Evolutionary conservation across 2,797 vertebrate genomes (phyloP), one percentile per base, ranked within the genome.

Genomic region (Synaphobranchus kaupii): DNA sequence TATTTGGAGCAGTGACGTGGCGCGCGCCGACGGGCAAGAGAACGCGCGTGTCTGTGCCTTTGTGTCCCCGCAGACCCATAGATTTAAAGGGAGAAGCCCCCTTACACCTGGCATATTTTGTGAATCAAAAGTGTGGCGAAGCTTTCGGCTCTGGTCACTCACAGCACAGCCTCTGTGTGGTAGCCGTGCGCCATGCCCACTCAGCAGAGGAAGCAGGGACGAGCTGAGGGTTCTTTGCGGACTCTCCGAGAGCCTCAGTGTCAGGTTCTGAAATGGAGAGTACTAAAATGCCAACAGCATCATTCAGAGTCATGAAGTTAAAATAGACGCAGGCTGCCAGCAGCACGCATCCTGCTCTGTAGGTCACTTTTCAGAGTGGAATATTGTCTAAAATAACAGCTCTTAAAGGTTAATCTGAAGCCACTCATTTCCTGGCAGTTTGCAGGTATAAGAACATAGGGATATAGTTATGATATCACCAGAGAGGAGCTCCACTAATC

Each of bases 111-210:
- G 12, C 20, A 54, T 84, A 54, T 50, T 50, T 39, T 63, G 31
- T 84, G 68, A 88, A 80, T 91, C 13, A 87, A 17, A 87, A 2
- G 73, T 3, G 91, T 92, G 93, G 91, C 91, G 92, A 93, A 92
- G 90, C 95, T 84, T 84, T 93, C 93, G 94, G 94, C 94, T 96
- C 94, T 96, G 94, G 92, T 91, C 86, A 84, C 50, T 66, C 86
- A 50, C 31, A 20, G 68, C 31, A 17, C 66, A 83, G 54, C 56
- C 54, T 83, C 80, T 50, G 80, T 52, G 48, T 48, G 28, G 39
- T 39, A 56, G 73, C n/a, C 54, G 7, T 82, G 9, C 20, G 7
- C 34, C 13, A 52, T 31, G 60, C 15, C 6, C 25, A 2, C 60
- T 68, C 68, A 10, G 39, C 66, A 71, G 31, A 73, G 63, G 2